Evolutionary conservation across 2,888 invertebrate species (phyloP).

Genomic region (Calliphora vomitoria): DNA sequence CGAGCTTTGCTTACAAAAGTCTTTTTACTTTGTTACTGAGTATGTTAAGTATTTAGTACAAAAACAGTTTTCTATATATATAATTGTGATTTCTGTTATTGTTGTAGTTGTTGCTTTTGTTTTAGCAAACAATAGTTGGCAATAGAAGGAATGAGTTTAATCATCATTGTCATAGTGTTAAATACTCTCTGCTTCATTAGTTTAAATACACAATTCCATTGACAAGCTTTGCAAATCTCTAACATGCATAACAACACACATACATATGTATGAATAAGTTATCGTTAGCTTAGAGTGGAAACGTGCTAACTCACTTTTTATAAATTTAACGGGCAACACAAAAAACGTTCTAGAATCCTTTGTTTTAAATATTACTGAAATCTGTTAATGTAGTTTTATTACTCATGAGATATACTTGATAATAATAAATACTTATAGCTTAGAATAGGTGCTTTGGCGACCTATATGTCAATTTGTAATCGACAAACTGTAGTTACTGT

Average conservation of each 20-base stretch:
- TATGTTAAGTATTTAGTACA: background rate
- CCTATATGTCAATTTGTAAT: no score
- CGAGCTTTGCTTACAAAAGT: background rate
- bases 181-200: constrained; percentile 32
- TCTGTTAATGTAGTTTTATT: no score
- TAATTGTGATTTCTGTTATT: background rate
- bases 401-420: no score
- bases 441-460: no score
- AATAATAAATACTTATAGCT: no score
- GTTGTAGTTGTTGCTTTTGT: background rate
- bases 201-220: constrained; percentile 18
- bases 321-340: no score
- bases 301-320: no score
- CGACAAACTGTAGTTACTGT: no score
- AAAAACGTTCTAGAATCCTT: no score
- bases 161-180: constrained; percentile 24
- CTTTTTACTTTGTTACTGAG: background rate
- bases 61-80: background rate
- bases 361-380: no score
- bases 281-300: no score
- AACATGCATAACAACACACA: background rate
- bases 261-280: background rate
- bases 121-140: constrained; percentile 3
- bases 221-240: background rate
- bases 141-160: background rate